Evolutionary conservation across 1,140 invertebrate species (phyloP), one percentile per base, ranked within the genome.

Genomic region (Penaeus vannamei): DNA sequence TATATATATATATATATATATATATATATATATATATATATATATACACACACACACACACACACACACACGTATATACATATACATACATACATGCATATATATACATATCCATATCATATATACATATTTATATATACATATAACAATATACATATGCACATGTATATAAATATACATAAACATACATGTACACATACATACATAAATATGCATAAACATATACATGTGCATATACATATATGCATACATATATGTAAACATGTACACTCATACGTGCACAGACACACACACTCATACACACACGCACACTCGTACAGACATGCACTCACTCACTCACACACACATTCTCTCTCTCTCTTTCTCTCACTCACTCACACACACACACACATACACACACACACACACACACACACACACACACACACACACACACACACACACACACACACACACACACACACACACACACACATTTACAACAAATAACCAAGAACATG

Each of bases 61-160:
- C 14, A 61, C 66, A 84, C 23, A 64, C 17, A 29, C 26, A 64
- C 20, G 29, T 64, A 80, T 64, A 36, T 14, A n/a, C 36, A 36
- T 84, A 84, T 66, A 64, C 12, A 84, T 84, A 64, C 60, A 29
- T 42, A 84, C 14, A 66, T 84, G 36, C 60, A 64, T 84, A 84
- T 64, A 29, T 64, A 64, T 64, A 84, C 29, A 64, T 20, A 84
- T 84, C 64, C 26, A 29, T 64, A 84, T 84, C 0, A 26, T 17
- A 62, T 64, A 84, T 84, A 64, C 64, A 64, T 64, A 36, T 64
- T 42, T 84, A 66, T 64, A 84, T 84, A 64, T 84, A 84, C 59
- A 23, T 84, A 61, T 84, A 62, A 84, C 23, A 3, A 79, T 79
- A 79, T 79, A 79, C 26, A 79, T 29, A 36, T 79, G 26, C 26